phyloP scores from a whole-genome alignment of 2,113 vertebrate species.

The Emberiza fucata region DNA sequence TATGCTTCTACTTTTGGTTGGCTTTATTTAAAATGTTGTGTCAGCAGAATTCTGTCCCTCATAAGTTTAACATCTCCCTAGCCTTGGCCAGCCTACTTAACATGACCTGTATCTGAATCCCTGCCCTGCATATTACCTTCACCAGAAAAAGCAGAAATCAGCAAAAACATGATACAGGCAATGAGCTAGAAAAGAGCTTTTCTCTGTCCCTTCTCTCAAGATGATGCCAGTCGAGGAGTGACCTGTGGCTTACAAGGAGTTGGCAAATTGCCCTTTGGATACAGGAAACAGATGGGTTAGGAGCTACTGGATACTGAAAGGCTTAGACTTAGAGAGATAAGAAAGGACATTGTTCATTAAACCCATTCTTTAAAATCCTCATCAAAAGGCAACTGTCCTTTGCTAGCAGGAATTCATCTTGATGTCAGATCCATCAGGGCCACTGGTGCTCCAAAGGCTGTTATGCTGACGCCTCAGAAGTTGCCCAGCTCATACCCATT shows the following conservation, averaged over 20 bases:
- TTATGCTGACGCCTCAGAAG: not conserved
- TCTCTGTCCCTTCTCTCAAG: not conserved
- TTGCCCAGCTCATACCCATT: not conserved
- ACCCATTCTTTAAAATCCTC: not conserved
- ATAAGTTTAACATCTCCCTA: not conserved
- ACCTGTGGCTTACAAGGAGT: not conserved
- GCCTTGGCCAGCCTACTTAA: not conserved
- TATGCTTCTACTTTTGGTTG: not conserved
- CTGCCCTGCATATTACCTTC: not conserved
- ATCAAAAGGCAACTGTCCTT: not conserved
- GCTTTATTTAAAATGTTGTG: not conserved
- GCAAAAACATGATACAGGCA: not conserved
- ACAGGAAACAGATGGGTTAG: not conserved
- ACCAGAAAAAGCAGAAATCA: not conserved
- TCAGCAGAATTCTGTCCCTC: not conserved
- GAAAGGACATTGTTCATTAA: not conserved
- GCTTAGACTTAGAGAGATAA: not conserved
- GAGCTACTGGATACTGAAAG: not conserved
- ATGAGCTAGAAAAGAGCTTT: not conserved
- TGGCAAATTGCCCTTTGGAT: not conserved
- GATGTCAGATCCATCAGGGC: not conserved
- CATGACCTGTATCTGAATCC: not conserved
- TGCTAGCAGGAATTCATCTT: not conserved
- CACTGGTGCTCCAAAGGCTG: not conserved
- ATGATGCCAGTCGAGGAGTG: not conserved